phyloP scores from a whole-genome alignment of 1,140 invertebrate species.

The Zeugodacus cucurbitae region DNA sequence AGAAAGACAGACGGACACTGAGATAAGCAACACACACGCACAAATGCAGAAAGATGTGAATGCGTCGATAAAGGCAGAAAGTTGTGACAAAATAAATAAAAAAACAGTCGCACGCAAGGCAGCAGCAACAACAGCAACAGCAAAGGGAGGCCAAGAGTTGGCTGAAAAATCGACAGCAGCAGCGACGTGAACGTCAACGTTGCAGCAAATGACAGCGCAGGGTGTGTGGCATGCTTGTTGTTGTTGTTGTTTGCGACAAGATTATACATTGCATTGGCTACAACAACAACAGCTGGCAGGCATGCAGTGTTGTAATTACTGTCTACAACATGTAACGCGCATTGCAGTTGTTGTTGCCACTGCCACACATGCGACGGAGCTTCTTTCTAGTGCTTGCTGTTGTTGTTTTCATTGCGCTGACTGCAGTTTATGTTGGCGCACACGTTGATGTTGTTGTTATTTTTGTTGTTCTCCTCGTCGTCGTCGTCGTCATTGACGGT shows the following conservation, averaged over 20 bases:
- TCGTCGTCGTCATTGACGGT: slow-evolving; percentile 21
- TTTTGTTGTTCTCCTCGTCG: background rate
- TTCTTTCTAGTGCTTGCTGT: background rate
- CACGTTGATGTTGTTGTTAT: background rate
- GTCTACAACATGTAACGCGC: background rate
- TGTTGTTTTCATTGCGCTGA: background rate
- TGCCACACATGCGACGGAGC: background rate
- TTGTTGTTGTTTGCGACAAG: background rate
- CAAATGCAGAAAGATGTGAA: background rate
- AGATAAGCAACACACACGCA: background rate
- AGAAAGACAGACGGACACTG: background rate
- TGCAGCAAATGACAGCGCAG: background rate
- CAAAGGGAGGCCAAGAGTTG: background rate
- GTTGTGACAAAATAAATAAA: background rate
- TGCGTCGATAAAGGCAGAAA: background rate
- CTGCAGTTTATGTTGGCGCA: background rate
- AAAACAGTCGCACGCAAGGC: background rate
- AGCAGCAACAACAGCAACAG: background rate
- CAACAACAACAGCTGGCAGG: background rate
- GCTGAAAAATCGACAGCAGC: background rate
- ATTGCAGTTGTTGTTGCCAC: background rate
- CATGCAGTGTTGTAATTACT: background rate
- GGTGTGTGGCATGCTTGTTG: background rate
- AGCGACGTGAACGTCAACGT: background rate
- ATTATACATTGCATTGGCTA: background rate